Conservation (phyloP, 53 echinoderm and acorn worm species). For the Paracentrotus lividus region DNA sequence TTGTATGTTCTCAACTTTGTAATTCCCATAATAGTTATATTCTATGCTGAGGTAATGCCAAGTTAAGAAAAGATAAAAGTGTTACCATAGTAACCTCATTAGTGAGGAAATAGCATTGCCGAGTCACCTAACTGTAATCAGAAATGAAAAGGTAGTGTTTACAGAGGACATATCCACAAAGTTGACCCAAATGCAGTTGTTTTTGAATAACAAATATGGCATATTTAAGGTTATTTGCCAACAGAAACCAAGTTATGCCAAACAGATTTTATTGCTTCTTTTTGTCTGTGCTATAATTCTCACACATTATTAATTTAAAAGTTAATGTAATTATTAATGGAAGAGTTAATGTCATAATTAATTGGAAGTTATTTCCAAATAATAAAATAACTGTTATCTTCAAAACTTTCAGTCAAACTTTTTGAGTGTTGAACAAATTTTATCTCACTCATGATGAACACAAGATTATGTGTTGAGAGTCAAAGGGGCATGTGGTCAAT, state of each 20-base stretch:
- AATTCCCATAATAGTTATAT: background rate
- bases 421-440: too few species aligned
- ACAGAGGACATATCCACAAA: background rate
- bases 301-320: too few species aligned
- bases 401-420: too few species aligned
- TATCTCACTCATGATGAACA: too few species aligned
- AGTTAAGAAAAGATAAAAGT: slow-evolving; percentile 2
- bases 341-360: too few species aligned
- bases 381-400: too few species aligned
- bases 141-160: background rate
- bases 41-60: background rate
- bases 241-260: background rate
- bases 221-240: slow-evolving; percentile 7
- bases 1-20: background rate
- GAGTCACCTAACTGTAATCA: background rate
- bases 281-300: too few species aligned
- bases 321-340: too few species aligned
- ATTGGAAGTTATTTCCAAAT: too few species aligned
- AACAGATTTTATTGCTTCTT: background rate
- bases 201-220: background rate
- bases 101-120: slow-evolving; percentile 19
- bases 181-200: background rate
- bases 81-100: slow-evolving; percentile 2
- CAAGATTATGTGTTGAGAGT: too few species aligned
- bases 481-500: too few species aligned